Evolutionary conservation across 2,888 invertebrate genomes (phyloP).

Genomic region (Andrena chrysosceles): DNA sequence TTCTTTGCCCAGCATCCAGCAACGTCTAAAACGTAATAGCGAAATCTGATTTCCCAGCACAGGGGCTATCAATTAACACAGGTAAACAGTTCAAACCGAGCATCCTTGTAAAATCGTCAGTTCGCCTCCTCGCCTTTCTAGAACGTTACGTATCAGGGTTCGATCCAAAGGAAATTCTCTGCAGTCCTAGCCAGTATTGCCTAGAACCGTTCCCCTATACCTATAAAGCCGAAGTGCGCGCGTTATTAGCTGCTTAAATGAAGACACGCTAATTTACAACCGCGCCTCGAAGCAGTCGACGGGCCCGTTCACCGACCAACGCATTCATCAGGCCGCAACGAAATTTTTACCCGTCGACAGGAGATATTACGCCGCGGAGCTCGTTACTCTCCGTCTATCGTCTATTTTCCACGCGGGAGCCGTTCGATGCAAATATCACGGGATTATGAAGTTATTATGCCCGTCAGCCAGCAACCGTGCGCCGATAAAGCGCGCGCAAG

Average conservation of each 20-base stretch:
- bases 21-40: too few relatives aligned
- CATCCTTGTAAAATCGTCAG: too few relatives aligned
- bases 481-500: constrained; percentile 10
- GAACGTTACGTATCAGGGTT: too few relatives aligned
- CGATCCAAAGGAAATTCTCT: too few relatives aligned
- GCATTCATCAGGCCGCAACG: constrained; percentile 15
- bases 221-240: neutral
- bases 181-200: too few relatives aligned
- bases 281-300: constrained; percentile 19
- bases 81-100: too few relatives aligned
- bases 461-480: neutral
- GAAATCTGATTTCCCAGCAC: too few relatives aligned
- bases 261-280: constrained; percentile 24
- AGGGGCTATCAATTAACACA: too few relatives aligned
- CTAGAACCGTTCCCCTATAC: too few relatives aligned
- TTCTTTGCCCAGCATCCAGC: too few relatives aligned
- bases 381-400: constrained; percentile 9
- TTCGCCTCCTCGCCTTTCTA: too few relatives aligned
- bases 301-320: neutral
- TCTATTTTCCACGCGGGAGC: constrained; percentile 6
- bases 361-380: constrained; percentile 9
- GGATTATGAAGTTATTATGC: constrained; percentile 7
- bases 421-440: neutral
- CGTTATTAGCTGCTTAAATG: constrained; percentile 23
- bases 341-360: neutral